Percentiles rank a stretch among this genome's conserved stretches.
Conservation (phyloP, 2,888 invertebrate genomes). For the Iselma pallidipennis region DNA sequence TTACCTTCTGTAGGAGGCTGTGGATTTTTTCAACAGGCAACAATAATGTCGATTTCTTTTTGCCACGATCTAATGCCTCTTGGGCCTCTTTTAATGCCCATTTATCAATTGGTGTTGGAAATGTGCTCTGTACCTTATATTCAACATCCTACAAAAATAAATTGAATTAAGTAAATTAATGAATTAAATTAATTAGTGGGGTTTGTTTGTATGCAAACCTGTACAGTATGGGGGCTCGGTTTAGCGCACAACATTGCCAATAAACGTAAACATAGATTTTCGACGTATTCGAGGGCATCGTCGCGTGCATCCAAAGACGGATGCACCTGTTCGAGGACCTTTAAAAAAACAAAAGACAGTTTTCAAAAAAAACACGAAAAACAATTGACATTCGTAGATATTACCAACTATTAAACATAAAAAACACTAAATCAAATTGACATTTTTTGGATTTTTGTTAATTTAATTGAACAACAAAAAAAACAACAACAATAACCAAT, state of each 20-base stretch:
- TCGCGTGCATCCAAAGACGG: slow-evolving; percentile 83
- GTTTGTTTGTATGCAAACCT: slow-evolving; percentile 61
- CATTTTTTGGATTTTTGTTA: no score
- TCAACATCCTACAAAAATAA: slow-evolving; percentile 80
- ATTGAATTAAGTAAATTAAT: neutral
- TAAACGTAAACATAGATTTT: slow-evolving; percentile 85
- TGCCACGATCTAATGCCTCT: slow-evolving; percentile 78
- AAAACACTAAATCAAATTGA: neutral
- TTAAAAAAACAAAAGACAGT: slow-evolving; percentile 16
- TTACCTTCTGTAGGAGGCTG: slow-evolving; percentile 80
- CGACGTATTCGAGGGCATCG: slow-evolving; percentile 91
- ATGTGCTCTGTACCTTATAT: slow-evolving; percentile 86
- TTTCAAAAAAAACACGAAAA: no score
- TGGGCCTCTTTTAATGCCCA: slow-evolving; percentile 93
- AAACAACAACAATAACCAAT: no score
- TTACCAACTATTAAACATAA: neutral
- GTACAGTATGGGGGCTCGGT: slow-evolving; percentile 80
- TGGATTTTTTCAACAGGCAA: slow-evolving; percentile 88
- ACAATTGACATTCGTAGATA: neutral
- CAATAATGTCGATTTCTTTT: slow-evolving; percentile 75
- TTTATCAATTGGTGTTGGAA: slow-evolving; percentile 93
- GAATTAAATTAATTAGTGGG: no score
- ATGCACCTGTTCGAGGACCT: slow-evolving; percentile 92
- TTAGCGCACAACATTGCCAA: slow-evolving; percentile 86
- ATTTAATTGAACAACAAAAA: no score